Evolutionary conservation across 2,797 vertebrate genomes (phyloP), one percentile per base, ranked within the genome.

Genomic region (Spondyliosoma cantharus): DNA sequence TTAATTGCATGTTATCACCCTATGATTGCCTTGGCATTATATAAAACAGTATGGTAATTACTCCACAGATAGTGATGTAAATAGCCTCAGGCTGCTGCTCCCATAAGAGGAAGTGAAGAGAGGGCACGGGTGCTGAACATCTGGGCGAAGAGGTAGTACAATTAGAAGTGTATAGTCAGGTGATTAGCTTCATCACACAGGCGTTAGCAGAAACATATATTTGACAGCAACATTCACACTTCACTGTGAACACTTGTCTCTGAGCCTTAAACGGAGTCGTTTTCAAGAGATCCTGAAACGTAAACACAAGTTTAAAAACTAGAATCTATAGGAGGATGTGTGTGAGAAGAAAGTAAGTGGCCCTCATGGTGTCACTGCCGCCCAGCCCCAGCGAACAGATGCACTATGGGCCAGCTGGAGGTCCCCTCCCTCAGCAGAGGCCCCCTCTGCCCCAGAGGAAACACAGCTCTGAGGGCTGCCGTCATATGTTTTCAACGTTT

Each of bases 41-140:
- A 98, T 97, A 97, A 98, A 98, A 97, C 96, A 96, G 96, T 97
- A 96, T 96, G 96, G 96, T 98, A 98, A 99, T 99, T 98, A 98
- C 96, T 96, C 96, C 95, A 94, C 95, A 96, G 96, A 97, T 97
- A 96, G 95, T 95, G 97, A 96, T 96, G 96, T 96, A 98, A 98
- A 98, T 97, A 97, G 96, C 97, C 96, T 90, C 86, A 89, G 96
- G 97, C 96, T 94, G 94, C 89, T 92, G 94, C 93, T 96, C 93
- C 95, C 92, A 95, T 91, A 91, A 93, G 93, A 93, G 94, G 94
- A 92, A 93, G 88, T 90, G 91, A 74, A 84, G 74, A 82, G 86
- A 87, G 93, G 93, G 95, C 93, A 94, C 84, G 85, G 93, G 83
- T 37, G 85, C 80, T 94, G 91, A 96, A 92, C 93, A 93, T 95